These are phyloP conservation scores for Aphis craccivora DNA, from an alignment of 1,140 invertebrate genomes.

Conservation along the genomic window DNA sequence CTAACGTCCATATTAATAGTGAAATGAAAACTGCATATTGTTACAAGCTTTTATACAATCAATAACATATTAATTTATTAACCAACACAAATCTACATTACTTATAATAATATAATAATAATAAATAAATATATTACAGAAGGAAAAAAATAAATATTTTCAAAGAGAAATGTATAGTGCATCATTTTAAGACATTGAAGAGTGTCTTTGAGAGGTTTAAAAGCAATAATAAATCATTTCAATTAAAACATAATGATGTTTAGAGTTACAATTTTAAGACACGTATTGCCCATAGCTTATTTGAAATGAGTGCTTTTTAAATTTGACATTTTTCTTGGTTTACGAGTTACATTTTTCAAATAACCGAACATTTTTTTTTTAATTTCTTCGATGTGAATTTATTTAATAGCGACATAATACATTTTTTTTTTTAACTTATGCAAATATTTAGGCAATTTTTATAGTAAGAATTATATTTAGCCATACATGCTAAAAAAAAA, in stretches of 20 bases:
- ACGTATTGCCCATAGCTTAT: background rate
- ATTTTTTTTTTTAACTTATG: background rate
- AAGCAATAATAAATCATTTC: background rate
- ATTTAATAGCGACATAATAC: background rate
- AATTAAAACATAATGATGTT: background rate
- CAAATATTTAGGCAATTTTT: background rate
- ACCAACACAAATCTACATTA: background rate
- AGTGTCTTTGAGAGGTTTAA: background rate
- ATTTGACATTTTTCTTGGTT: background rate
- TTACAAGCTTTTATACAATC: background rate
- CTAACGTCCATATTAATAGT: background rate
- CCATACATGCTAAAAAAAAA: background rate
- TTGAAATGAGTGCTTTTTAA: background rate
- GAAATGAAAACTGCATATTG: background rate
- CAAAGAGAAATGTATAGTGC: background rate
- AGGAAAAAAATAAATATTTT: background rate
- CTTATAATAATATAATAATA: background rate
- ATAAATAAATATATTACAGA: background rate
- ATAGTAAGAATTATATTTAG: background rate
- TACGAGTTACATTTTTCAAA: background rate
- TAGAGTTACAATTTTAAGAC: background rate
- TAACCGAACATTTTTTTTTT: background rate
- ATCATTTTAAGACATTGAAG: background rate
- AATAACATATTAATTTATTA: background rate
- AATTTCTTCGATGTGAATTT: background rate